These are phyloP conservation scores for Archilochus colubris DNA, from an alignment of 2,113 vertebrate species.

Conservation along the genomic window DNA sequence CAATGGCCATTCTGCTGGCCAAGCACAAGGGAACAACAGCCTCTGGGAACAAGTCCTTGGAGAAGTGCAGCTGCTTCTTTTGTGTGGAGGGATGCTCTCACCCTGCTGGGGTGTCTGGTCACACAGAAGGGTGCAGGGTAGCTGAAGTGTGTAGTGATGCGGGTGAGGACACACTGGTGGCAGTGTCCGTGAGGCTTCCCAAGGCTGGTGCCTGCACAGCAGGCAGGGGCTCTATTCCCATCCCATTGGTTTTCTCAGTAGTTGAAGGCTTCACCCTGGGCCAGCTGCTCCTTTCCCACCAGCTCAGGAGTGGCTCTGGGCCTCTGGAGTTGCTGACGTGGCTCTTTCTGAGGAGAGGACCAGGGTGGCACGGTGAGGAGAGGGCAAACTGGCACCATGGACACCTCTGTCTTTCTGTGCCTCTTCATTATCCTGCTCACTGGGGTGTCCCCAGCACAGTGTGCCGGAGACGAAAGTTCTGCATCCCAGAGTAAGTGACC, in stretches of 20 bases:
- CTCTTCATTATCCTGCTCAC: conserved; percentile 31
- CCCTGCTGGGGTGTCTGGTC: background rate
- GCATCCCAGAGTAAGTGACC: conserved; percentile 62
- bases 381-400: conserved; percentile 20
- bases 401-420: accelerated
- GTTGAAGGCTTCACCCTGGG: background rate
- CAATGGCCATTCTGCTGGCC: accelerated
- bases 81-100: background rate
- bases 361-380: background rate
- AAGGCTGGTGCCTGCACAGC: background rate
- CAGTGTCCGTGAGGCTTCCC: background rate
- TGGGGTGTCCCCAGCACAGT: background rate
- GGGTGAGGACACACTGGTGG: accelerated
- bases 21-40: background rate
- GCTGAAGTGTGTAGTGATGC: accelerated
- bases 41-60: background rate
- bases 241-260: conserved; percentile 39
- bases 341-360: background rate
- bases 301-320: background rate
- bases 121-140: background rate
- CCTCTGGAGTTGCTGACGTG: background rate
- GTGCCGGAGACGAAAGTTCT: background rate
- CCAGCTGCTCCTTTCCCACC: conserved; percentile 75
- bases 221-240: background rate
- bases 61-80: background rate